Conservation (phyloP, 2,113 vertebrate genomes). For the Galemys pyrenaicus region DNA sequence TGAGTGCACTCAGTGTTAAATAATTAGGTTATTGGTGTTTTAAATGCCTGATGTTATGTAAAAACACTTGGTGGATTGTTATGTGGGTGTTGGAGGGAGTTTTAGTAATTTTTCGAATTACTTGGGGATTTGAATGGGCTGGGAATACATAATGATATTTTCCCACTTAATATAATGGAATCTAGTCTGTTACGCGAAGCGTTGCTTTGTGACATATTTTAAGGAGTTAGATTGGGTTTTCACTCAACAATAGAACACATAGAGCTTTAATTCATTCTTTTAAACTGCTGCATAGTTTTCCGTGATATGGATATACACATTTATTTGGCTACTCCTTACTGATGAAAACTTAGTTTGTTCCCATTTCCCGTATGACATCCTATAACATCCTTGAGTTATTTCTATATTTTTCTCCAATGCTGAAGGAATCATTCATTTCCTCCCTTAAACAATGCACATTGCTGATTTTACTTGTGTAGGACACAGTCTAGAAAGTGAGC, state of each 20-base stretch:
- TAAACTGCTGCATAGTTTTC: not conserved
- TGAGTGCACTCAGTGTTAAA: not conserved
- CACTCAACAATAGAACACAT: accelerated
- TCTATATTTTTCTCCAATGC: not conserved
- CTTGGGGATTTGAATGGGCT: not conserved
- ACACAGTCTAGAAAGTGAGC: not conserved
- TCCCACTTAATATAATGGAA: not conserved
- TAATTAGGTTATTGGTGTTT: not conserved
- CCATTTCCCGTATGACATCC: not conserved
- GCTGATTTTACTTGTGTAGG: not conserved
- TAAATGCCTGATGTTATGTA: not conserved
- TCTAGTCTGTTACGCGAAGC: not conserved
- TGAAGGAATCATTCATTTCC: not conserved
- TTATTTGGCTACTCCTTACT: not conserved
- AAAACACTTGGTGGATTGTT: not conserved
- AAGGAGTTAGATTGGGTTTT: not conserved
- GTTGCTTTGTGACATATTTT: not conserved
- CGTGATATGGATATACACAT: accelerated
- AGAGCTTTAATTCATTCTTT: not conserved
- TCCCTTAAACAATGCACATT: no score
- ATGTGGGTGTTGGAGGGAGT: not conserved
- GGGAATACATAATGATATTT: not conserved
- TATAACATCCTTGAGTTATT: not conserved
- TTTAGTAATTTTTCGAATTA: slow-evolving; percentile 6
- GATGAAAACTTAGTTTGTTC: not conserved